Base-by-base conservation (phyloP, 1,140 invertebrate species). In the Manduca sexta region DNA sequence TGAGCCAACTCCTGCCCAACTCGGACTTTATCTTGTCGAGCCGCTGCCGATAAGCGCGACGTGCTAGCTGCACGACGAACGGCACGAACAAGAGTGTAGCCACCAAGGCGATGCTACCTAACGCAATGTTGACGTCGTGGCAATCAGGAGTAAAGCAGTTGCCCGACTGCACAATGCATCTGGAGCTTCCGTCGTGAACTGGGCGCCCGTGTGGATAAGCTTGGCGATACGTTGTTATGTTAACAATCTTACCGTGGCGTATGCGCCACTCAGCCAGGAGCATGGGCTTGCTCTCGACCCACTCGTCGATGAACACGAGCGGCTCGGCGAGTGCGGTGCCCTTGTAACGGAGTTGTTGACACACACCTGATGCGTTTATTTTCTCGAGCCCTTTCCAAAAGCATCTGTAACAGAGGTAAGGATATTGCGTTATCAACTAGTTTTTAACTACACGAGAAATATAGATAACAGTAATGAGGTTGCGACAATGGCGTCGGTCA, bases 1-100 rank as follows among this genome's bases (percentile, higher is more conserved):
- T 5, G 97, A 94, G 11, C 96, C 95, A 3, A 8, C 21, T 0
- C 96, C 94, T 1, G 94, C 92, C 92, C 89, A 94, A 29, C 91
- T 37, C 90, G 88, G 0, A 85, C 89, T 88, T 81, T 13, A 95
- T 88, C 29, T 90, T 87, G 1, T 93, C 51, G 2, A 39, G 29
- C 2, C 31, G 31, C 5, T 47, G 52, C 1, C 8, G 41, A 2
- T 21, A 91, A 90, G 56, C 91, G 89, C 87, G 95, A 92, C 35
- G 92, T 90, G 43, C 92, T 89, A 93, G 93, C 84, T n/a, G n/a
- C n/a, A n/a, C n/a, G n/a, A 0, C 93, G 86, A 17, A 94, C 89
- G 0, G 93, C 92, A 0, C 40, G 17, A n/a, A 11, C 40, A 17
- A 18, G 16, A 15, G 14, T 8, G 34, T 12, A 1, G 12, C 14